Base-by-base conservation (phyloP, 2,888 invertebrate genomes). In the Ectemnius continuus region DNA sequence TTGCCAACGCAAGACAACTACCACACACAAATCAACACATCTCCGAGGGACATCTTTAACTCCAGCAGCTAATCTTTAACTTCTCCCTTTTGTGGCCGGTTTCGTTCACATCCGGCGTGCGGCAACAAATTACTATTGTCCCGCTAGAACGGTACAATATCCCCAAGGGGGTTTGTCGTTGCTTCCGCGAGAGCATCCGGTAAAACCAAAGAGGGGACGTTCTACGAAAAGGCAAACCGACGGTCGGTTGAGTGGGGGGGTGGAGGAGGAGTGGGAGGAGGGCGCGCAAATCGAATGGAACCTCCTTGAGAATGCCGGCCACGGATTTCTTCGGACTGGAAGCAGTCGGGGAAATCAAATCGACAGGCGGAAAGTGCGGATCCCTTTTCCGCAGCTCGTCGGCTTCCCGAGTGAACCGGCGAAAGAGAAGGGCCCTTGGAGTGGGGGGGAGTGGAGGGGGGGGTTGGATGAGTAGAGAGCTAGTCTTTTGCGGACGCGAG, bases 401-500 rank as follows among this genome's bases (percentile, higher is more conserved):
- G 73, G 62, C 45, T 61, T 68, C 1, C 36, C 36, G 36, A 11
- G 8, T 11, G 36, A 6, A 11, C 8, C 36, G 36, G 8, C 6
- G 36, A 3, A 3, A 23, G 23, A 23, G 23, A 23, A 23, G 23
- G 8, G 36, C 8, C 36, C 36, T n/a, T n/a, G n/a, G n/a, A n/a
- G n/a, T n/a, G n/a, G n/a, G n/a, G n/a, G n/a, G n/a, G 36, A 11
- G 23, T 23, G 36, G 36, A 36, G 36, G 36, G 36, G 11, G 36
- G 1, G 4, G 5, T 28, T 4, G 36, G 36, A 36, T 11, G 5
- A 6, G 68, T 47, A 57, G 52, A 70, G 47, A 68, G 36, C 36
- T 36, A 70, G 61, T 74, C 74, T 82, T 80, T 80, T 73, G 81
- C 81, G 65, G 71, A 81, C 81, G 79, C 79, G 75, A 76, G 74